A percentile compares a stretch with the other conserved stretches of the same genome.
Evolutionary conservation across 2,888 invertebrate genomes (phyloP).

Genomic region (Pristionchus entomophagus): DNA sequence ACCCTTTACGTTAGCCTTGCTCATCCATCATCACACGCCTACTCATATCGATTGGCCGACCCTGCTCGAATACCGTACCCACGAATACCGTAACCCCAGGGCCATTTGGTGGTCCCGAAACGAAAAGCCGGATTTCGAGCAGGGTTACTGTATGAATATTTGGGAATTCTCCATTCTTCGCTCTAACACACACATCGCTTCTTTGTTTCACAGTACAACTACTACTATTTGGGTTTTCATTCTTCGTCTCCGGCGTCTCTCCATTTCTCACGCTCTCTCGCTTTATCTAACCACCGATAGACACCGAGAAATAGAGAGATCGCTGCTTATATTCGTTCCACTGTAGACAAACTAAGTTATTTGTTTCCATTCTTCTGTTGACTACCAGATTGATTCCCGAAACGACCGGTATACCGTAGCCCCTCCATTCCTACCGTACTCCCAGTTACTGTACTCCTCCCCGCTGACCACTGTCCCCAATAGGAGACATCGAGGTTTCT

Average conservation of each 20-base stretch:
- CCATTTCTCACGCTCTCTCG: background rate
- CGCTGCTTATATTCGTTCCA: background rate
- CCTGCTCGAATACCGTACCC: background rate
- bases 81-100: background rate
- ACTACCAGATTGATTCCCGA: background rate
- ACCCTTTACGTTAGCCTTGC: background rate
- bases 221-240: conserved; percentile 20
- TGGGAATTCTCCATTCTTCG: background rate
- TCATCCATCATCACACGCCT: background rate
- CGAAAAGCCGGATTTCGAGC: background rate
- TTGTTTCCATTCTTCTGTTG: background rate
- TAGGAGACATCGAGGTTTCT: conserved; percentile 7
- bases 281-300: background rate
- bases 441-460: background rate
- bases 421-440: conserved; percentile 5
- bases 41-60: background rate
- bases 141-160: background rate
- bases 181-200: conserved; percentile 40
- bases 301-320: background rate
- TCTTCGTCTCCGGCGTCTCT: background rate
- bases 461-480: background rate
- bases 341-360: conserved; percentile 22
- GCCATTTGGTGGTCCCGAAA: background rate
- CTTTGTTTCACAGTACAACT: background rate
- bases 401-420: conserved; percentile 12